A percentile compares a stretch with the other conserved stretches of the same genome.
These are phyloP conservation scores for Gopherus flavomarginatus DNA, from an alignment of 2,113 vertebrate genomes.

Conservation along the genomic window DNA sequence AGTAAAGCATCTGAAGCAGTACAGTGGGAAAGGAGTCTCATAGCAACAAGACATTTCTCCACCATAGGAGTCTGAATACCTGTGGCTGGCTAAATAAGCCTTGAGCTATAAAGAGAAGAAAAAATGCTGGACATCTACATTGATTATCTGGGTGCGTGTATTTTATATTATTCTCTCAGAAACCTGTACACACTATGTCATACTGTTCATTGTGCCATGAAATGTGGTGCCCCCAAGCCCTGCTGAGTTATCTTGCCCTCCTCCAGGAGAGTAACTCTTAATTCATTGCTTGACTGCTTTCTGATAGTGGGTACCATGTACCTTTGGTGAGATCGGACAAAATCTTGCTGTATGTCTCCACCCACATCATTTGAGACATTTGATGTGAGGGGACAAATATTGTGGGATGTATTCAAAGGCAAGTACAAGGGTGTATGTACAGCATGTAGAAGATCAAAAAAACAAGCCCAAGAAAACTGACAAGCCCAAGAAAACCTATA, in stretches of 20 bases:
- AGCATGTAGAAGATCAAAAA: neutral
- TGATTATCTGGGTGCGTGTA: neutral
- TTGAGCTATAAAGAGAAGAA: neutral
- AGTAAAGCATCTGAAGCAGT: neutral
- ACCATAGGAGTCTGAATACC: neutral
- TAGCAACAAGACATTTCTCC: neutral
- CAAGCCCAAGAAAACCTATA: neutral
- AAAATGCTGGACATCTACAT: neutral
- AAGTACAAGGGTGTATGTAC: neutral
- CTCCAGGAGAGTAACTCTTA: neutral
- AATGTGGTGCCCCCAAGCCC: neutral
- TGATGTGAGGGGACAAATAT: neutral
- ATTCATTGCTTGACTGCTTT: neutral
- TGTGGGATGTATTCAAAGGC: neutral
- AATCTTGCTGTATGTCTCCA: neutral
- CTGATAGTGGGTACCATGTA: neutral
- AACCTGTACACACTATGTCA: neutral
- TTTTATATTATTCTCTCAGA: constrained; percentile 13
- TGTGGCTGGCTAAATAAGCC: neutral
- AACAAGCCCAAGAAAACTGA: neutral
- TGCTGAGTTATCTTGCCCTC: neutral
- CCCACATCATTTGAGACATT: neutral
- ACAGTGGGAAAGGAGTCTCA: neutral
- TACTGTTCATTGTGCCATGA: neutral
- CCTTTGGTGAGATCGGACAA: neutral